Evolutionary conservation across 2,797 vertebrate genomes (phyloP).

Genomic region (Phoeniculus purpureus): DNA sequence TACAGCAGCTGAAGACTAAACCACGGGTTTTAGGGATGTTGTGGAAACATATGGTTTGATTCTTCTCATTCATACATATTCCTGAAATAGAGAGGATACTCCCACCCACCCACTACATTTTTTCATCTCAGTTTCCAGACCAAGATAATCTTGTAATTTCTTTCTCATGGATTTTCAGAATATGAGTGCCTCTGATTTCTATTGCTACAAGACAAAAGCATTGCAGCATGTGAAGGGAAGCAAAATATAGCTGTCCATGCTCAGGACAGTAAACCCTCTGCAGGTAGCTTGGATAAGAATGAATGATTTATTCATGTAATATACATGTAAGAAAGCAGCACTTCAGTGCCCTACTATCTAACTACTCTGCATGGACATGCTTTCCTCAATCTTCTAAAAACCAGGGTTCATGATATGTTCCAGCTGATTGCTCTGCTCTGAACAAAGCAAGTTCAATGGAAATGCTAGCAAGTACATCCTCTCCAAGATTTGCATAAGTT

Average conservation of each 20-base stretch:
- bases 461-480: neutral
- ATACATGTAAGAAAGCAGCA: accelerated
- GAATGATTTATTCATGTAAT: neutral
- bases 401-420: neutral
- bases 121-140: neutral
- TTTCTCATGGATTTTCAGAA: neutral
- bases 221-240: neutral
- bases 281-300: neutral
- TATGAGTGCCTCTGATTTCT: neutral
- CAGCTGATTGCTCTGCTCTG: neutral
- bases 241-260: neutral
- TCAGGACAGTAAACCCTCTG: neutral
- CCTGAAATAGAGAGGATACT: neutral
- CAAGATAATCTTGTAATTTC: neutral
- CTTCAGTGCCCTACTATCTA: neutral
- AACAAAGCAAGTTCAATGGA: constrained; percentile 6
- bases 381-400: constrained; percentile 12
- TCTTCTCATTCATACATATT: neutral
- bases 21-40: neutral
- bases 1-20: neutral
- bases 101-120: neutral
- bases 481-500: neutral
- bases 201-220: neutral
- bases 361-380: neutral
- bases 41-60: neutral